Evolutionary conservation across 2,797 vertebrate species (phyloP).

Genomic region (Brachyrhaphis roseni): DNA sequence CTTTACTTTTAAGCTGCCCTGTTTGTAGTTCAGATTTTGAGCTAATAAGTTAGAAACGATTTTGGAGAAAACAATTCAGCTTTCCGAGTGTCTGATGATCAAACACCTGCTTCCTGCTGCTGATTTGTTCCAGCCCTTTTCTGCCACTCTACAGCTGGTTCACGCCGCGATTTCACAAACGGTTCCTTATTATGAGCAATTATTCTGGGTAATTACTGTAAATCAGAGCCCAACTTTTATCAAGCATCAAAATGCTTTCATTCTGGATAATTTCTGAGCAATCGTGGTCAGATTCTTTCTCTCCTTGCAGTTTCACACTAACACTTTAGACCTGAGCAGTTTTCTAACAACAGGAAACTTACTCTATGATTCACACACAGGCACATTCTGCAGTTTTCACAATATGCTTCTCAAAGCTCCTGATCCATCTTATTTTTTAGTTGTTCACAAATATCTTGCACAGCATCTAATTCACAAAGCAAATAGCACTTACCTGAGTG

Average conservation of each 20-base stretch:
- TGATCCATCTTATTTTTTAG: neutral
- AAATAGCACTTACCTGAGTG: neutral
- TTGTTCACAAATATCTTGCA: neutral
- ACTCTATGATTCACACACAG: neutral
- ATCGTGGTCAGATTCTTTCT: neutral
- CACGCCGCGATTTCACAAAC: slow-evolving; percentile 3
- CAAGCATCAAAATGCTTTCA: neutral
- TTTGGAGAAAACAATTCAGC: slow-evolving; percentile 31
- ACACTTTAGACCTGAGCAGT: neutral
- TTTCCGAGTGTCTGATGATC: slow-evolving; percentile 10
- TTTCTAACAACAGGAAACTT: neutral
- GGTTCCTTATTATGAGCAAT: slow-evolving; percentile 23
- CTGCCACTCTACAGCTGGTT: slow-evolving; percentile 8
- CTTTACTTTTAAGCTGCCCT: slow-evolving; percentile 35
- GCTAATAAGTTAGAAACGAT: slow-evolving; percentile 42
- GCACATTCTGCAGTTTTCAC: neutral
- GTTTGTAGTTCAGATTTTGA: slow-evolving; percentile 46
- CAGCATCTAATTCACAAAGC: neutral
- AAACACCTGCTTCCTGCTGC: slow-evolving; percentile 22
- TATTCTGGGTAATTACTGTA: slow-evolving; percentile 21
- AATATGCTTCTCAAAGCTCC: neutral
- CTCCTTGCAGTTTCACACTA: neutral
- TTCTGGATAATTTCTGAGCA: neutral
- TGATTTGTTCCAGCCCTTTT: slow-evolving; percentile 10
- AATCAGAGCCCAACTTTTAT: slow-evolving; percentile 11